Evolutionary conservation across 1,140 invertebrate genomes (phyloP).

Genomic region (Brachionus koreanus): DNA sequence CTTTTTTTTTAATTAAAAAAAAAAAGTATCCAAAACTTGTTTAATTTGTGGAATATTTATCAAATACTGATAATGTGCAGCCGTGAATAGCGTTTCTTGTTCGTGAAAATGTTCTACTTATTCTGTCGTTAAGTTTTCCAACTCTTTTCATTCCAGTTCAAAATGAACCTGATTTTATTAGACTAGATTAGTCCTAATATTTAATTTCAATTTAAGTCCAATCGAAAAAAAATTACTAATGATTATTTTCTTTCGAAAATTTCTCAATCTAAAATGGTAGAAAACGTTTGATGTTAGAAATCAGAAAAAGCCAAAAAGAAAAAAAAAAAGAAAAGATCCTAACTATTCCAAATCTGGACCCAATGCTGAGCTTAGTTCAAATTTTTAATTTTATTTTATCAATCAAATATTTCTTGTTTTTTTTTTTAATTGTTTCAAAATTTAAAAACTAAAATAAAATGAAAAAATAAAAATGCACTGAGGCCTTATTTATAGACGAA

Average conservation of each 20-base stretch:
- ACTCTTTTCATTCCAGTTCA: slow-evolving; percentile 41
- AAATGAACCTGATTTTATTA: background rate
- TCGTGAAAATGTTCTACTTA: slow-evolving; percentile 39
- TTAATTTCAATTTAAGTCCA: background rate
- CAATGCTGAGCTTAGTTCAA: background rate
- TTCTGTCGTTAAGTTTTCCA: slow-evolving; percentile 40
- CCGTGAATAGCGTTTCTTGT: slow-evolving; percentile 41
- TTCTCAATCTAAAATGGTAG: too few relatives aligned
- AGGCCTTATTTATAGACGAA: background rate
- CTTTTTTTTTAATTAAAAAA: background rate
- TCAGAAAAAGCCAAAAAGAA: too few relatives aligned
- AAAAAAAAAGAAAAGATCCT: background rate
- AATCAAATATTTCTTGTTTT: too few relatives aligned
- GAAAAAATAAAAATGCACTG: background rate
- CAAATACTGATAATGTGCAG: background rate
- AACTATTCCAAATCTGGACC: background rate
- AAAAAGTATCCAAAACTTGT: background rate
- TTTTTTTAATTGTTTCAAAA: background rate
- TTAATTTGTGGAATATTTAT: background rate
- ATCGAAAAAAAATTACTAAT: background rate
- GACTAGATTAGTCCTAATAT: background rate
- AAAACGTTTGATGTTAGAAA: background rate
- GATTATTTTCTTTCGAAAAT: background rate
- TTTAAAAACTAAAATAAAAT: background rate
- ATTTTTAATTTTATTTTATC: too few relatives aligned